phyloP scores from a whole-genome alignment of 1,140 invertebrate species.

The Rhyzopertha dominica region DNA sequence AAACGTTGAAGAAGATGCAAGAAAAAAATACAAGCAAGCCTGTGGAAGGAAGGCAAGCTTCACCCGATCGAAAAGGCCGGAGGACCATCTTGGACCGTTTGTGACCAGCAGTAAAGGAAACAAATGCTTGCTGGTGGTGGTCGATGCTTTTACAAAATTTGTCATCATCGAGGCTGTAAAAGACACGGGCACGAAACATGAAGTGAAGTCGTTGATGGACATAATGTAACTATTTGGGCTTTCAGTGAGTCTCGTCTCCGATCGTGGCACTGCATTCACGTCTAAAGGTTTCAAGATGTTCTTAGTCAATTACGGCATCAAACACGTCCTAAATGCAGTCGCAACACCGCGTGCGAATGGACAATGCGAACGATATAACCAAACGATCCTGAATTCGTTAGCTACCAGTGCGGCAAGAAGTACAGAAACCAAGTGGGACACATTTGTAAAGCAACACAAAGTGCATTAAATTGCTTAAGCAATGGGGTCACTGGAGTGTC shows the following conservation, averaged over 20 bases:
- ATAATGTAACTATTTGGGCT: constrained; percentile 34
- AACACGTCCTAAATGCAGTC: constrained; percentile 19
- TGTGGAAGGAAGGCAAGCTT: neutral
- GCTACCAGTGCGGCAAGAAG: no score
- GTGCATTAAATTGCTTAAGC: no score
- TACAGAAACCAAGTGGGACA: no score
- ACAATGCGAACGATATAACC: constrained; percentile 23
- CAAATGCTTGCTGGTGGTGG: neutral
- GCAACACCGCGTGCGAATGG: constrained; percentile 26
- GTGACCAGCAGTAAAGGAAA: neutral
- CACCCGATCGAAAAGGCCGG: neutral
- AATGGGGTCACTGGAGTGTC: no score
- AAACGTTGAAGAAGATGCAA: constrained; percentile 32
- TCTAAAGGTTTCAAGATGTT: constrained; percentile 18
- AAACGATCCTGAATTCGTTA: constrained; percentile 13
- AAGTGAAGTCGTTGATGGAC: neutral
- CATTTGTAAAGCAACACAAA: no score
- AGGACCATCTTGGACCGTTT: constrained; percentile 7
- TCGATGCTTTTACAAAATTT: constrained; percentile 9
- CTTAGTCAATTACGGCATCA: constrained; percentile 18
- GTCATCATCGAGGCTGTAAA: constrained; percentile 1
- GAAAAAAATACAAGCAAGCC: no score
- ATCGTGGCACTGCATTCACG: constrained; percentile 25
- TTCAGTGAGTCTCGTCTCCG: constrained; percentile 22
- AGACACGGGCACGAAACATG: constrained; percentile 2